These are phyloP conservation scores for Pristionchus pacificus DNA, from an alignment of 1,140 invertebrate species.

Conservation along the genomic window DNA sequence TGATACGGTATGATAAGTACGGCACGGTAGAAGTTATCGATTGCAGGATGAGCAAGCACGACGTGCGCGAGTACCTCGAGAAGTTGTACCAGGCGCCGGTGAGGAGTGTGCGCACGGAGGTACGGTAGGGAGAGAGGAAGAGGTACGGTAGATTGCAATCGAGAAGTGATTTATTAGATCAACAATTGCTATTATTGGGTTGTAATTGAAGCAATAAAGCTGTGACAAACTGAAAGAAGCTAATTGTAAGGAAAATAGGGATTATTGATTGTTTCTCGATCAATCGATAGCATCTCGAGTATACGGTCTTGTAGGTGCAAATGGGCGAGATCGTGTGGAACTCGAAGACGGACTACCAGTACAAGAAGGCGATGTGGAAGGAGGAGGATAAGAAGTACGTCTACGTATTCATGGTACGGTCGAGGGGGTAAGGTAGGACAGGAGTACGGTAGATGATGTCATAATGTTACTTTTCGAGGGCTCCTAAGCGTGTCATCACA, in stretches of 20 bases:
- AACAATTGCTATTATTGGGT: background rate
- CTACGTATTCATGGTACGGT: conserved; percentile 46
- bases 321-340: conserved; percentile 50
- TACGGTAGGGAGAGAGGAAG: background rate
- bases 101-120: conserved; percentile 50
- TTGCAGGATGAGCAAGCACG: conserved; percentile 43
- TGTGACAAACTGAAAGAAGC: background rate
- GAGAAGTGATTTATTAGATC: background rate
- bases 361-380: conserved; percentile 52
- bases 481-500: too few relatives aligned
- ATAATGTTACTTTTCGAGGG: background rate
- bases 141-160: background rate
- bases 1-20: too few relatives aligned
- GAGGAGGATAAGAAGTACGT: conserved; percentile 55
- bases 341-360: conserved; percentile 31
- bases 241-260: background rate
- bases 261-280: background rate
- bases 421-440: background rate
- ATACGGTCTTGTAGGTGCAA: conserved; percentile 37
- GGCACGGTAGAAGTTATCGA: conserved; percentile 2
- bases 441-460: conserved; percentile 68
- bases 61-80: conserved; percentile 50
- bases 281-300: background rate
- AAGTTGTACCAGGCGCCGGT: conserved; percentile 57
- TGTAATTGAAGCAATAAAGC: background rate